Evolutionary conservation across 2,888 invertebrate species (phyloP).

Genomic region (Drosophila melanosoma): DNA sequence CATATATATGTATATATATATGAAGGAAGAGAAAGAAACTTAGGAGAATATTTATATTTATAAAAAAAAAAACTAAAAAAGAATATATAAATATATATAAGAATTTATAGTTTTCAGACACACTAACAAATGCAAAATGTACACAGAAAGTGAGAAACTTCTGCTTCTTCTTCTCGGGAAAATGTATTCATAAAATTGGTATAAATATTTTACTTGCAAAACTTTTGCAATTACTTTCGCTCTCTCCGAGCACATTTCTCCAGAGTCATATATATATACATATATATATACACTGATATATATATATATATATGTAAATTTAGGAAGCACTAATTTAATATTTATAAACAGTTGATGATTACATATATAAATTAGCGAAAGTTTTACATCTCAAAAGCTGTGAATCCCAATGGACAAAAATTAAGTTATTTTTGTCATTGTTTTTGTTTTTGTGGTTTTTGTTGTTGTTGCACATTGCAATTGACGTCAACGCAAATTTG

Average conservation of each 20-base stretch:
- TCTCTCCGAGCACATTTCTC: neutral
- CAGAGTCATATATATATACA: neutral
- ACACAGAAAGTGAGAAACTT: neutral
- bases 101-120: neutral
- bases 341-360: constrained; percentile 17
- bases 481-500: constrained; percentile 50
- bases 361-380: constrained; percentile 6
- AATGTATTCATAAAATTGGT: neutral
- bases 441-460: neutral
- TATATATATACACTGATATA: neutral
- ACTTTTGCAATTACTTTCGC: neutral
- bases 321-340: neutral
- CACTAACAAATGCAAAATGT: neutral
- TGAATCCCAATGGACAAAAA: neutral
- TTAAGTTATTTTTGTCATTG: neutral
- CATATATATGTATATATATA: neutral
- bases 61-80: neutral
- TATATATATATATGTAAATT: neutral
- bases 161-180: neutral
- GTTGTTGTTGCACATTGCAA: constrained; percentile 40
- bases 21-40: neutral
- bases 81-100: neutral
- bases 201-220: neutral
- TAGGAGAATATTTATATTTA: neutral
- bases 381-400: constrained; percentile 4